phyloP scores from a whole-genome alignment of 2,113 vertebrate species.

The Takifugu flavidus region DNA sequence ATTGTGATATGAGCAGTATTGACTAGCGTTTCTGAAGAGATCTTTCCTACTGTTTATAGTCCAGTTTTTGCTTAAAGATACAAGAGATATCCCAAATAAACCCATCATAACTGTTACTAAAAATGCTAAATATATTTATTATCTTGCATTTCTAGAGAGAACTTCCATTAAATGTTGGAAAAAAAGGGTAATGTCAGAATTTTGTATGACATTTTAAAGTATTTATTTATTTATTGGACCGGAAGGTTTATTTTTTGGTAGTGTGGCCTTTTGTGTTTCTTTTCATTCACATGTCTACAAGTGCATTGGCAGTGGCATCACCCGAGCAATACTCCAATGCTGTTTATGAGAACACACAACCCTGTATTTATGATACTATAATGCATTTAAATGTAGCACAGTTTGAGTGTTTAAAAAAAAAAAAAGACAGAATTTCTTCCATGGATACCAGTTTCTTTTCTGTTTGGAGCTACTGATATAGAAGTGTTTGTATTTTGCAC shows the following conservation, averaged over 20 bases:
- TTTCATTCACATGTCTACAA: slow-evolving; percentile 54
- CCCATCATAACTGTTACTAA: slow-evolving; percentile 61
- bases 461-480: slow-evolving; percentile 14
- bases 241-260: slow-evolving; percentile 68
- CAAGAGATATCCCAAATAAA: slow-evolving; percentile 76
- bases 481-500: slow-evolving; percentile 44
- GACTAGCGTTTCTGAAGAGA: slow-evolving; percentile 88
- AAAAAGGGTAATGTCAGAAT: slow-evolving; percentile 69
- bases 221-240: slow-evolving; percentile 79
- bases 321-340: slow-evolving; percentile 69
- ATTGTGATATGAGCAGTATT: slow-evolving; percentile 92
- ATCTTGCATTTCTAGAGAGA: slow-evolving; percentile 78
- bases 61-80: slow-evolving; percentile 83
- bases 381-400: slow-evolving; percentile 68
- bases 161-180: slow-evolving; percentile 71
- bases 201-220: slow-evolving; percentile 78
- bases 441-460: slow-evolving; percentile 32
- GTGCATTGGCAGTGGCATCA: slow-evolving; percentile 49
- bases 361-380: slow-evolving; percentile 59
- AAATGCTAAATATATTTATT: slow-evolving; percentile 79
- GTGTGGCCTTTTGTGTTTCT: slow-evolving; percentile 68
- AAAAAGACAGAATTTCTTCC: slow-evolving; percentile 12
- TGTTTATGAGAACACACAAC: slow-evolving; percentile 43
- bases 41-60: slow-evolving; percentile 97
- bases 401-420: slow-evolving; percentile 39